Conservation (phyloP, 2,888 invertebrate genomes). For the Itoplectis maculator region DNA sequence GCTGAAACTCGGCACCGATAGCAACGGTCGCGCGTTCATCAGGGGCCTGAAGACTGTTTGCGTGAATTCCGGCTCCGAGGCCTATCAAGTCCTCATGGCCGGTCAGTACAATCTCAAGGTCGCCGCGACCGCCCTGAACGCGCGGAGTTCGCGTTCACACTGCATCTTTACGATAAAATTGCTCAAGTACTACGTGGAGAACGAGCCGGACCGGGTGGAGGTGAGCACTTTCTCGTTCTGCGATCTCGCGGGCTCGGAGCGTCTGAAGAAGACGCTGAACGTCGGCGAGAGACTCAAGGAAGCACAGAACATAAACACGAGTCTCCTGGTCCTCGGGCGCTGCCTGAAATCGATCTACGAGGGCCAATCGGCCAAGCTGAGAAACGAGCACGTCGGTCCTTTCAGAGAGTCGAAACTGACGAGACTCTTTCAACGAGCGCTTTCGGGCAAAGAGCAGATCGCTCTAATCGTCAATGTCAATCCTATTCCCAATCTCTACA, state of each 20-base stretch:
- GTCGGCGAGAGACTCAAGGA: slow-evolving; percentile 93
- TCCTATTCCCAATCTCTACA: slow-evolving; percentile 90
- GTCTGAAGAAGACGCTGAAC: slow-evolving; percentile 92
- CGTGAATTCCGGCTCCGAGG: slow-evolving; percentile 92
- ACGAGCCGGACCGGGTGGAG: slow-evolving; percentile 76
- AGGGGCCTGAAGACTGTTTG: slow-evolving; percentile 86
- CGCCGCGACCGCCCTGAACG: slow-evolving; percentile 94
- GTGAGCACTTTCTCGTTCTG: slow-evolving; percentile 88
- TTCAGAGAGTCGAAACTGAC: slow-evolving; percentile 96
- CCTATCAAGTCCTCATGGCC: slow-evolving; percentile 92
- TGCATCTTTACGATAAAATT: slow-evolving; percentile 95
- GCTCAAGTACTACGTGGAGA: slow-evolving; percentile 86
- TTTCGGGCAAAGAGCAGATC: slow-evolving; percentile 90
- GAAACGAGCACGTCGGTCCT: slow-evolving; percentile 84
- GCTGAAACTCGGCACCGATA: slow-evolving; percentile 79
- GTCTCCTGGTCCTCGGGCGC: slow-evolving; percentile 93
- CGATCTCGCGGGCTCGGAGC: slow-evolving; percentile 97
- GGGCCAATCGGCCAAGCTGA: slow-evolving; percentile 76
- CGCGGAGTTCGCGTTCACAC: slow-evolving; percentile 95
- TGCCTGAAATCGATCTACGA: slow-evolving; percentile 89
- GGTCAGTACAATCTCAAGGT: slow-evolving; percentile 93
- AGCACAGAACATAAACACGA: slow-evolving; percentile 96
- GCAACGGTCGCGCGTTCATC: slow-evolving; percentile 78
- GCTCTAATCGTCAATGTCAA: slow-evolving; percentile 96
- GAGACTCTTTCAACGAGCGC: slow-evolving; percentile 92